Conservation (phyloP, 1,140 invertebrate genomes). For the Panagrolaimus sp. region DNA sequence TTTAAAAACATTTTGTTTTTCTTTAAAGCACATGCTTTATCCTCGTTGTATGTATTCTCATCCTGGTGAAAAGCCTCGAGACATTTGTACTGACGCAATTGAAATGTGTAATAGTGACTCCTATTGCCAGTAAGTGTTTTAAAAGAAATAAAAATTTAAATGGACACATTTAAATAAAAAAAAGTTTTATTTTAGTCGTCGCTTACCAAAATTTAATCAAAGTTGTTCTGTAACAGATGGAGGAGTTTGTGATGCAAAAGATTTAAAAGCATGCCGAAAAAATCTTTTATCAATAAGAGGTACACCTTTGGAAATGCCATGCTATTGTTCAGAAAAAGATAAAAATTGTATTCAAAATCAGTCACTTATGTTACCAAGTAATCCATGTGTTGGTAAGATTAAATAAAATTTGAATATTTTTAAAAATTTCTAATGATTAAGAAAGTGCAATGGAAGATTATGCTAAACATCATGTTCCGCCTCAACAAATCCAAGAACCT, state of each 20-base stretch:
- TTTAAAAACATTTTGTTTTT: conserved; percentile 1
- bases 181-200: conserved; percentile 27
- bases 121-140: conserved; percentile 45
- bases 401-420: neutral
- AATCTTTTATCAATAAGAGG: conserved; percentile 39
- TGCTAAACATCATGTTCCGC: conserved; percentile 15
- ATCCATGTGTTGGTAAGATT: conserved; percentile 50
- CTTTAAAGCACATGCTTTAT: conserved; percentile 51
- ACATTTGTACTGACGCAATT: conserved; percentile 42
- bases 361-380: conserved; percentile 39
- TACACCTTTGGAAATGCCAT: conserved; percentile 47
- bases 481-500: conserved; percentile 4
- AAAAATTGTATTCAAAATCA: conserved; percentile 38
- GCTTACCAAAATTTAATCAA: conserved; percentile 25
- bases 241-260: conserved; percentile 26
- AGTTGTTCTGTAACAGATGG: conserved; percentile 28
- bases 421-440: neutral
- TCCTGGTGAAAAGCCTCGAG: conserved; percentile 28
- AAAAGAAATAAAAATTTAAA: conserved; percentile 11
- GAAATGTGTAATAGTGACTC: conserved; percentile 37
- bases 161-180: conserved; percentile 18
- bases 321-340: conserved; percentile 45
- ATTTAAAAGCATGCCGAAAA: conserved; percentile 33
- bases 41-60: conserved; percentile 38
- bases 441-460: conserved; percentile 39